Percentiles rank a stretch among this genome's conserved stretches.
phyloP scores from a whole-genome alignment of 2,888 invertebrate genomes.

The Ptilodon capucinus region DNA sequence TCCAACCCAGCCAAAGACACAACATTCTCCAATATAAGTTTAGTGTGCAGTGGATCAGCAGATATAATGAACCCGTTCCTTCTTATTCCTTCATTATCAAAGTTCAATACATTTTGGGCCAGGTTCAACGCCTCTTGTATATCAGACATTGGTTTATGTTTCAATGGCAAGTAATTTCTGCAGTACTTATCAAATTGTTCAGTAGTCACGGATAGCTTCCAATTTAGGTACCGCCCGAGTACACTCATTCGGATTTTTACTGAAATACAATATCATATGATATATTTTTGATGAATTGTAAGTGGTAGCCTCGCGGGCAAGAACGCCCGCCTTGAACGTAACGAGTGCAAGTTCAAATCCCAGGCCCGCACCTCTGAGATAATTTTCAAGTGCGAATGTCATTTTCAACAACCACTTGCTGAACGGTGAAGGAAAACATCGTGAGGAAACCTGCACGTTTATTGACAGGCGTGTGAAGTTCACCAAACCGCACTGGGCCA shows the following conservation, averaged over 20 bases:
- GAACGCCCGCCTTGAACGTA: no score
- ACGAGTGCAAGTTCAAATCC: no score
- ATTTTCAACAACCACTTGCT: no score
- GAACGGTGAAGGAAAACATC: no score
- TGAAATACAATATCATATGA: conserved; percentile 35
- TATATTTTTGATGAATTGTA: no score
- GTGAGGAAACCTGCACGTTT: no score
- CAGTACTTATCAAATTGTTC: conserved; percentile 66
- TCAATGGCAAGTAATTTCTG: conserved; percentile 61
- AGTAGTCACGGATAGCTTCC: conserved; percentile 57
- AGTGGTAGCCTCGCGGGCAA: no score
- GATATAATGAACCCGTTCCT: conserved; percentile 84
- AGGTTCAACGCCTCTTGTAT: conserved; percentile 81
- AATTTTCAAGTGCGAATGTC: no score
- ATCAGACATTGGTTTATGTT: conserved; percentile 67
- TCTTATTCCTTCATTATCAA: conserved; percentile 75
- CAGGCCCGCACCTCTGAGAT: no score
- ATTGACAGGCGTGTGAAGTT: no score
- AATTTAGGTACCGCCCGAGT: conserved; percentile 60
- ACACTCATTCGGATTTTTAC: conserved; percentile 67
- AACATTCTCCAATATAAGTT: conserved; percentile 80
- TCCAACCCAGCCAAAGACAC: conserved; percentile 78
- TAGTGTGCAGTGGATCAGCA: conserved; percentile 82
- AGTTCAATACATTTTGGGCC: conserved; percentile 80
- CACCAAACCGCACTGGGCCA: no score